Evolutionary conservation across 2,888 invertebrate genomes (phyloP).

Genomic region (Stenodema calcarata): DNA sequence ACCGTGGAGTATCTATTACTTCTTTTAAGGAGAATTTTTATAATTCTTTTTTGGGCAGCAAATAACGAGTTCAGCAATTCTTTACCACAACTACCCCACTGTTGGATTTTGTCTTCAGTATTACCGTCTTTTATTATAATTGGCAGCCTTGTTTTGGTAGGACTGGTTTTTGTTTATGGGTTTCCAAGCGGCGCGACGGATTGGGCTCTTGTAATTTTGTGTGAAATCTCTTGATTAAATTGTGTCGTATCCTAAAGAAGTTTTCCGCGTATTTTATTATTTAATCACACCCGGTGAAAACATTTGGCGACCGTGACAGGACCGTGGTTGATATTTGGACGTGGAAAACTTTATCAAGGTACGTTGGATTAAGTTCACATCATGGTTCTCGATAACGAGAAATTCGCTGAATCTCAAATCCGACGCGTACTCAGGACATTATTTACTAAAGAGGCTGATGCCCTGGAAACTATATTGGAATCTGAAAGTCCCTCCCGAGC

Average conservation of each 20-base stretch:
- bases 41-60: no score
- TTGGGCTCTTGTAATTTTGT: no score
- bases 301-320: conserved; percentile 40
- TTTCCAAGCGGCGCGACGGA: no score
- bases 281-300: background rate
- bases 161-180: no score
- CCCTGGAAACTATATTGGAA: background rate
- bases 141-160: no score
- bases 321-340: background rate
- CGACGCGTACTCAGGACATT: background rate
- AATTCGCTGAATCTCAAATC: background rate
- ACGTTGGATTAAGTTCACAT: background rate
- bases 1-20: no score
- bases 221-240: no score
- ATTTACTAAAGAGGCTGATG: background rate
- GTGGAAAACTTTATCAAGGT: background rate
- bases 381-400: background rate
- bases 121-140: no score
- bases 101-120: no score
- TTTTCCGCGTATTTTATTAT: background rate
- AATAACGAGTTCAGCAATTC: no score
- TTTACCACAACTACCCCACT: no score
- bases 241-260: background rate
- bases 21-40: no score
- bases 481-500: background rate